These are phyloP conservation scores for Ophraella communa DNA, from an alignment of 2,888 invertebrate species.

Conservation along the genomic window DNA sequence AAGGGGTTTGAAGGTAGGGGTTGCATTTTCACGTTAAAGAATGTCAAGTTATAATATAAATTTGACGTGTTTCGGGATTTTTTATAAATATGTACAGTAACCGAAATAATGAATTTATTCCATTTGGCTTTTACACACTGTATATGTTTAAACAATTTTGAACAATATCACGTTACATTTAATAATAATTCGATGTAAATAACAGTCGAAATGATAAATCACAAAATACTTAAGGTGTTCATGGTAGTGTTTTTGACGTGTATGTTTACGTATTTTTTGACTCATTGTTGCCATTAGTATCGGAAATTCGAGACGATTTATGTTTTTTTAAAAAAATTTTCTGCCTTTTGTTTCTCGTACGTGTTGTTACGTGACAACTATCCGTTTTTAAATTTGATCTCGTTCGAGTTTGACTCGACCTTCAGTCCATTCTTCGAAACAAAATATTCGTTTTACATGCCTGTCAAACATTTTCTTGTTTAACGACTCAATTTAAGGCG, in stretches of 20 bases:
- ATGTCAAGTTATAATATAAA: no score
- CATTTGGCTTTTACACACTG: no score
- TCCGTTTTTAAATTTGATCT: conserved; percentile 21
- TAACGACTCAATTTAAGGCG: conserved; percentile 17
- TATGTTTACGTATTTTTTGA: not conserved
- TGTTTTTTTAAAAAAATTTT: not conserved
- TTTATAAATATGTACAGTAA: no score
- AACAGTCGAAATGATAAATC: no score
- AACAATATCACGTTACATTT: no score
- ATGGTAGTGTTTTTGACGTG: not conserved
- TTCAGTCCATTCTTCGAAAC: conserved; percentile 13
- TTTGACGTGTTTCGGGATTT: no score
- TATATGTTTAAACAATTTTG: no score
- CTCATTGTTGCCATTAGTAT: not conserved
- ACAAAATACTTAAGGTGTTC: not conserved
- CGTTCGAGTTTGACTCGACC: not conserved
- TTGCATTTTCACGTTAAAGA: no score
- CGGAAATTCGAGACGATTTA: not conserved
- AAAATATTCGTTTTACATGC: conserved; percentile 20
- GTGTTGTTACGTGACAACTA: conserved; percentile 10
- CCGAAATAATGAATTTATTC: no score
- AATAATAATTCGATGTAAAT: no score
- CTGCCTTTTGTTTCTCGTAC: not conserved
- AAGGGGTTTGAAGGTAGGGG: no score
- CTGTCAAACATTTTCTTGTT: conserved; percentile 11